Evolutionary conservation across 1,140 invertebrate species (phyloP).

Genomic region (Drosophila watanabei): DNA sequence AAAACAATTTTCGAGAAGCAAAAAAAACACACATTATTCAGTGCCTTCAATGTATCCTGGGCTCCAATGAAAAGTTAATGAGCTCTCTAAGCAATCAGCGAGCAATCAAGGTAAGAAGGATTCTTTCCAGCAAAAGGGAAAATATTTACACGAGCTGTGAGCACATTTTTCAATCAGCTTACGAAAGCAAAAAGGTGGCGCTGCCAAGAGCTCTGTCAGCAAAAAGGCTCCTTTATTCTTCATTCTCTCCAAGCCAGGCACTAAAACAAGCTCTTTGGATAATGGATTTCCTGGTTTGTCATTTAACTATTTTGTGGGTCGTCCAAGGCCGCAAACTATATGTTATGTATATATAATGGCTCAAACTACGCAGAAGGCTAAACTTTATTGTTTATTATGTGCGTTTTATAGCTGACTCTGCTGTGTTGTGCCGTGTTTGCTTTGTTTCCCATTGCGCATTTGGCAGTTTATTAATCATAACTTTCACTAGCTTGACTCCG

Average conservation of each 20-base stretch:
- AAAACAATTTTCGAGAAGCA: conserved; percentile 30
- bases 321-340: conserved; percentile 4
- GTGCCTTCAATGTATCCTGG: conserved; percentile 8
- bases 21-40: conserved; percentile 7
- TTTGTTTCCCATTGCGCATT: conserved; percentile 20
- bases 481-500: conserved; percentile 11
- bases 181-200: conserved; percentile 7
- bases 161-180: conserved; percentile 38
- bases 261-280: conserved; percentile 30
- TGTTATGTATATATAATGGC: background rate
- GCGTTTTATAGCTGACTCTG: conserved; percentile 16
- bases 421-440: conserved; percentile 16
- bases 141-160: conserved; percentile 39
- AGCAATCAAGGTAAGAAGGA: conserved; percentile 25
- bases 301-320: conserved; percentile 33
- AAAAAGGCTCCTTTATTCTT: conserved; percentile 2
- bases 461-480: conserved; percentile 49
- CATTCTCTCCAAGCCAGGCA: conserved; percentile 7
- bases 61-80: conserved; percentile 57
- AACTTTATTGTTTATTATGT: conserved; percentile 43
- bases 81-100: conserved; percentile 33
- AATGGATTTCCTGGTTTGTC: conserved; percentile 61
- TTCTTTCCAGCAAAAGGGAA: conserved; percentile 2
- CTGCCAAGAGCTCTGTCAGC: conserved; percentile 13
- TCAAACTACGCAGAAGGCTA: conserved; percentile 21